Evolutionary conservation across 2,888 invertebrate genomes (phyloP).

Genomic region (Mantis religiosa): DNA sequence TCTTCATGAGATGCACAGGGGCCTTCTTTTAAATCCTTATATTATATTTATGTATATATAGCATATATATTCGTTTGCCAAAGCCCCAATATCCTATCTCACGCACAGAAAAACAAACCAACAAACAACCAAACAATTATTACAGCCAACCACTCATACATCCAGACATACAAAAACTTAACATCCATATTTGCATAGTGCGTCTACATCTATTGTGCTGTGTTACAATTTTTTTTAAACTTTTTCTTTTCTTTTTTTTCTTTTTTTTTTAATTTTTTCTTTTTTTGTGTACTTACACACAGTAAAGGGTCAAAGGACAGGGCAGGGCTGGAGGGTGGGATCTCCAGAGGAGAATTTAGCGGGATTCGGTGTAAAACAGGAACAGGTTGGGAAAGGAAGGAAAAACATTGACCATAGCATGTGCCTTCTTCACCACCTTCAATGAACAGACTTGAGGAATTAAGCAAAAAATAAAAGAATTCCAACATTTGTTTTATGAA

Average conservation of each 20-base stretch:
- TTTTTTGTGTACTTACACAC: not conserved
- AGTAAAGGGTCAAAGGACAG: not conserved
- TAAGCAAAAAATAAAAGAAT: too few relatives aligned
- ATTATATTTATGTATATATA: not conserved
- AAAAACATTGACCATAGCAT: not conserved
- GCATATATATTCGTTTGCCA: not conserved
- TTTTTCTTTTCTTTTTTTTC: not conserved
- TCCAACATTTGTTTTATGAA: too few relatives aligned
- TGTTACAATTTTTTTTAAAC: not conserved
- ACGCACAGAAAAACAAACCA: not conserved
- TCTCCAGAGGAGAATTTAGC: not conserved
- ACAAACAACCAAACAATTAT: not conserved
- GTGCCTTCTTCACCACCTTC: not conserved
- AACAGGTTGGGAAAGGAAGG: not conserved
- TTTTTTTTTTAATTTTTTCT: not conserved
- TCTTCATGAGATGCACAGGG: not conserved
- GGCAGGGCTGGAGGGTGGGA: not conserved
- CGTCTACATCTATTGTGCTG: conserved; percentile 26
- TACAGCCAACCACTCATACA: not conserved
- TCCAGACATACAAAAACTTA: not conserved
- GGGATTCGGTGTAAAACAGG: not conserved
- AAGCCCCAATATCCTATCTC: not conserved
- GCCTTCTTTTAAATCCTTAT: not conserved
- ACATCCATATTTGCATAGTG: conserved; percentile 7
- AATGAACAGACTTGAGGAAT: too few relatives aligned